Evolutionary conservation across 1,140 invertebrate species (phyloP).

Genomic region (Tetramorium simillimum): DNA sequence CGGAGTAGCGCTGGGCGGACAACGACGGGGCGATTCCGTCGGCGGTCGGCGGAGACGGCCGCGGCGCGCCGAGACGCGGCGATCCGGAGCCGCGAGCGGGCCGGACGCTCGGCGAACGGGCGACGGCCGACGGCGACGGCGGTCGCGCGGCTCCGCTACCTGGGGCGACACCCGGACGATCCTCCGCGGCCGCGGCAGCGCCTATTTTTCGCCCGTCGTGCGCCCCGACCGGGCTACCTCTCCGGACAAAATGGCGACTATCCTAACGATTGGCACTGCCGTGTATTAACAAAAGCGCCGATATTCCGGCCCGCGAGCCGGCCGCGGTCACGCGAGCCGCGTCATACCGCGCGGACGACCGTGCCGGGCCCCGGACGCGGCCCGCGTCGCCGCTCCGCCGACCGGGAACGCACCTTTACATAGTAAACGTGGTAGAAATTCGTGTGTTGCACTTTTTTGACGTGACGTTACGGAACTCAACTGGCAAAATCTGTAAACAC

Average conservation of each 20-base stretch:
- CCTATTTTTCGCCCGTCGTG: conserved; percentile 78
- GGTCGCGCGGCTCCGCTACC: conserved; percentile 60
- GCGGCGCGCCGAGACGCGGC: neutral
- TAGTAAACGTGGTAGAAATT: conserved; percentile 83
- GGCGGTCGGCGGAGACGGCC: neutral
- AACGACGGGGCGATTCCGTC: neutral
- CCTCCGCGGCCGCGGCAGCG: conserved; percentile 72
- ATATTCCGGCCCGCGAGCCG: conserved; percentile 21
- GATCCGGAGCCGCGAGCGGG: neutral
- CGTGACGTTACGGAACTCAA: conserved; percentile 84
- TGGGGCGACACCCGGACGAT: conserved; percentile 71
- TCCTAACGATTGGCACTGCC: conserved; percentile 82
- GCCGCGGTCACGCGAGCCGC: neutral
- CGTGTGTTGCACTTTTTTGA: conserved; percentile 82
- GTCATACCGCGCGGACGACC: neutral
- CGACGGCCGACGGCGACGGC: neutral
- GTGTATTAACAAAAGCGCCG: conserved; percentile 67
- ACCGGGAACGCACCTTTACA: conserved; percentile 82
- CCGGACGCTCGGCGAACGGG: neutral
- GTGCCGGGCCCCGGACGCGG: neutral
- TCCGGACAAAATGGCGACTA: conserved; percentile 85
- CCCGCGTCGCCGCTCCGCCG: neutral
- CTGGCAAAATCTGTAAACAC: conserved; percentile 83
- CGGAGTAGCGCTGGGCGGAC: neutral
- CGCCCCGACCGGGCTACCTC: conserved; percentile 81